phyloP scores from a whole-genome alignment of 2,113 vertebrate genomes.

The Camelus dromedarius region DNA sequence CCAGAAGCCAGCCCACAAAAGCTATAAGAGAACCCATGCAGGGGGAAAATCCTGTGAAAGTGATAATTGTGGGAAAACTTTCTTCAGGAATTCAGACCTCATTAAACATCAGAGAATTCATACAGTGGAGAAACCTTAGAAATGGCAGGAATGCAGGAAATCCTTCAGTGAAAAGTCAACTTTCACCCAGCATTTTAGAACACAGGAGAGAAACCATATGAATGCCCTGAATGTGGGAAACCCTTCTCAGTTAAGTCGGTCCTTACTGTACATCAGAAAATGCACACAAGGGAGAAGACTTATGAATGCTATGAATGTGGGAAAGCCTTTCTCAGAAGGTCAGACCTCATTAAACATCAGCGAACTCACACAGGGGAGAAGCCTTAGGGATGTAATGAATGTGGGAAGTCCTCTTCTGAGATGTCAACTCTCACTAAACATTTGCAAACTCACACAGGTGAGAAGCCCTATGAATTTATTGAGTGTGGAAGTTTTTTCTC shows the following conservation, averaged over 20 bases:
- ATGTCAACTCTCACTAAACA: slow-evolving; percentile 62
- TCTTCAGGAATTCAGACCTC: slow-evolving; percentile 87
- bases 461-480: slow-evolving; percentile 65
- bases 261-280: slow-evolving; percentile 58
- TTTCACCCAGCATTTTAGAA: slow-evolving; percentile 57
- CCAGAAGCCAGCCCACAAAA: slow-evolving; percentile 62
- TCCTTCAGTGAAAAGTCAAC: slow-evolving; percentile 66
- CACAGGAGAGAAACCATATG: slow-evolving; percentile 64
- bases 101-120: slow-evolving; percentile 48
- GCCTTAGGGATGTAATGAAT: slow-evolving; percentile 41
- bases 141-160: slow-evolving; percentile 78
- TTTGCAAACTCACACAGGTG: slow-evolving; percentile 65
- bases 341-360: slow-evolving; percentile 55
- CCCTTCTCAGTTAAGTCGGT: slow-evolving; percentile 54
- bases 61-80: slow-evolving; percentile 71
- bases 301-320: slow-evolving; percentile 58
- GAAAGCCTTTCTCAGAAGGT: slow-evolving; percentile 60
- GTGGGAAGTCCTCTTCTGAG: slow-evolving; percentile 60
- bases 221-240: slow-evolving; percentile 70
- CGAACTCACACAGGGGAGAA: too few relatives aligned
- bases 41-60: slow-evolving; percentile 34
- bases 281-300: slow-evolving; percentile 73
- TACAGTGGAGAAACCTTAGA: slow-evolving; percentile 46
- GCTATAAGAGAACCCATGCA: slow-evolving; percentile 19
- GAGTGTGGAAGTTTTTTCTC: slow-evolving; percentile 58